Base-by-base conservation (phyloP, 2,888 invertebrate species). In the Drosophila borborema region DNA sequence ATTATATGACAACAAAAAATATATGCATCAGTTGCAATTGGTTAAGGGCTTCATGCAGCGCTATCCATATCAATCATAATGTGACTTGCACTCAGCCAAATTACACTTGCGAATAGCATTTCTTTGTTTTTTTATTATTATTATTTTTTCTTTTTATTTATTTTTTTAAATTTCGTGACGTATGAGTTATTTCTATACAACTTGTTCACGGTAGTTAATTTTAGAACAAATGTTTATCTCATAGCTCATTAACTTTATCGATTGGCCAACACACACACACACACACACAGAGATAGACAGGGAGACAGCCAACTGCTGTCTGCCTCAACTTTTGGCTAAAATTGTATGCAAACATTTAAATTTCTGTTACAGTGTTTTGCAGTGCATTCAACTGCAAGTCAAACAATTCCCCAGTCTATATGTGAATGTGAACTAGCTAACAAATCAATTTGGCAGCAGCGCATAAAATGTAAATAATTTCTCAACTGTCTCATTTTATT, bases 181-280 rank as follows among this genome's bases (percentile, higher is more conserved):
- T 51, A 60, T 71, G 70, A 62, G 68, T 45, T 76, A 81, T 79
- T 76, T 81, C 28, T 61, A 62, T 49, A 45, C 14, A 51, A 61
- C 45, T 45, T 66, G 63, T 54, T 31, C n/a, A 46, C 12, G 60
- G 48, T 54, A 71, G 71, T 65, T 79, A 76, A 76, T 67, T 82
- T 81, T 82, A 73, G 68, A 71, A 64, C 41, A 63, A 64, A 72
- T 62, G 41, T 41, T 12, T 62, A 71, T 65, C 62, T 72, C 64
- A 76, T 69, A 82, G 90, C 81, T 86, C 90, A 86, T 90, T 90
- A 88, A 74, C 51, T 69, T 62, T 79, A 86, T 86, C 89, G 86
- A 86, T 86, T 86, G 67, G 31, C 18, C 38, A n/a, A 64, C 41
- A 41, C 43, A 41, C 16, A 14, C 43, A 20, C 8, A 53, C 36